Evolutionary conservation across 2,113 vertebrate species (phyloP), one percentile per base, ranked within the genome.

Genomic region (Myotis lucifugus): DNA sequence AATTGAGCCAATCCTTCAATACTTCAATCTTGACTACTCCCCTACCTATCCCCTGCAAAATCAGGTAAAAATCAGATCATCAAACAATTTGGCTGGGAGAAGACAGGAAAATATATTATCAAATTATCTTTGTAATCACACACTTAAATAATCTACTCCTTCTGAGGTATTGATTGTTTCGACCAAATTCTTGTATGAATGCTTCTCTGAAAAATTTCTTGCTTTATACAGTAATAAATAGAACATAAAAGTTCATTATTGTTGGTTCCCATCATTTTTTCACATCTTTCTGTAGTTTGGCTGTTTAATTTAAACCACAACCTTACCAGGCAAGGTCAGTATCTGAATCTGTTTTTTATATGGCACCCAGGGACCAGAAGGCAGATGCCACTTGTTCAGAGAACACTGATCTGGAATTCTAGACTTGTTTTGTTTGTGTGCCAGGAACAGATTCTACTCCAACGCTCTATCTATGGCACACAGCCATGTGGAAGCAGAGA

Each of bases 371-470:
- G 59, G 69, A 90, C 61, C 48, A 97, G 82, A 92, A 97, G 82
- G 91, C 73, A 97, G 90, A 94, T 86, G 59, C 54, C 50, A 94
- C 72, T 95, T 97, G 93, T 85, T 97, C 78, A 86, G 69, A 70
- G 73, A 96, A 95, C 72, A 93, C 32, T 93, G 32, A 84, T 88
- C 84, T 96, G 82, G 95, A 96, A 94, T 95, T 94, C 89, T 95
- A 94, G 61, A 93, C 79, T 93, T 91, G 85, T 78, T 95, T 92
- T 95, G 85, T 92, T 90, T 96, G 74, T 18, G 23, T 91, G 93
- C 92, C 96, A 96, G 76, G 95, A 79, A 97, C 88, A 96, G 91
- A 95, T 84, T 93, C 93, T 94, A 88, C 84, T 94, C 82, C 81
- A 91, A 97, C 70, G 52, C 70, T 89, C 70, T 72, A 87, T 78